Percentiles rank a stretch among this genome's conserved stretches.
Conservation (phyloP, 2,113 vertebrate genomes). For the Clupea harengus region DNA sequence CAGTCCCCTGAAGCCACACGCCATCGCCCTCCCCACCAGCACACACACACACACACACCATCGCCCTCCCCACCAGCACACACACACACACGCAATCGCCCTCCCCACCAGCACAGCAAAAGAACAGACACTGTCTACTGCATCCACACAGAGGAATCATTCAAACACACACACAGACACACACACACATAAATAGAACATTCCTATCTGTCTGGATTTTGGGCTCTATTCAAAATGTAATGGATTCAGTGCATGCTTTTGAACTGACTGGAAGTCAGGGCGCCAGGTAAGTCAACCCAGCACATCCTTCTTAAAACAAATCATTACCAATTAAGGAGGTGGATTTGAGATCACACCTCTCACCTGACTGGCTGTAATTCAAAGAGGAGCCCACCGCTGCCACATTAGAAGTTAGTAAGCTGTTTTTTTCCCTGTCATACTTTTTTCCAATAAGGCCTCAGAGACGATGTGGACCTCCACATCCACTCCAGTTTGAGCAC, state of each 20-base stretch:
- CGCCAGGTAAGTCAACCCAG: not conserved
- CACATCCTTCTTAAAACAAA: not conserved
- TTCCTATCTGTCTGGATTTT: not conserved
- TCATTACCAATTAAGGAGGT: constrained; percentile 3
- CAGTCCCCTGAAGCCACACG: not conserved
- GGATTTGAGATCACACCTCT: not conserved
- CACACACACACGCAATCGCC: not conserved
- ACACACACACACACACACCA: not conserved
- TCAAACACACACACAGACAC: not conserved
- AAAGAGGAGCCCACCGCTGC: not conserved
- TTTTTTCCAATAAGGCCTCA: not conserved
- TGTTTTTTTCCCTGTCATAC: not conserved
- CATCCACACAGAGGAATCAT: not conserved
- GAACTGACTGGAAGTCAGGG: not conserved
- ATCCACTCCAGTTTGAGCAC: too few relatives aligned
- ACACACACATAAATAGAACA: not conserved
- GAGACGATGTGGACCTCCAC: not conserved
- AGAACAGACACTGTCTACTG: too few relatives aligned
- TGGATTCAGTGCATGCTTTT: not conserved
- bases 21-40: not conserved
- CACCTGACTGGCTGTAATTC: not conserved
- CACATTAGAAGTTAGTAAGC: not conserved
- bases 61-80: not conserved
- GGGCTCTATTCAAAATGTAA: not conserved
- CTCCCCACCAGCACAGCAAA: not conserved